These are phyloP conservation scores for Danio jaintianensis DNA, from an alignment of 2,797 vertebrate genomes.

Conservation along the genomic window DNA sequence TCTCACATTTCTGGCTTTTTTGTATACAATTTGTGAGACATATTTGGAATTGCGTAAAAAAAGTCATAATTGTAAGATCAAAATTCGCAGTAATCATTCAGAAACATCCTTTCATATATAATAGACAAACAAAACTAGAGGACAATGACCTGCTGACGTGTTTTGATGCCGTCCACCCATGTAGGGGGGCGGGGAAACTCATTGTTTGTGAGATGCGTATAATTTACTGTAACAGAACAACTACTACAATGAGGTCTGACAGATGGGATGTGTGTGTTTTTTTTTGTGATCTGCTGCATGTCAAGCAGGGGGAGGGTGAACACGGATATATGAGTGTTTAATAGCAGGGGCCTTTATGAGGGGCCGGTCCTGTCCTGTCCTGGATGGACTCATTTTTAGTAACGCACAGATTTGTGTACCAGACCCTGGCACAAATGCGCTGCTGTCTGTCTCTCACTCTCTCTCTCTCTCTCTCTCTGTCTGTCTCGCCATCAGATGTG, in stretches of 20 bases:
- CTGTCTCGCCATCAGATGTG: not conserved
- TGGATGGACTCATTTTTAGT: constrained; percentile 3
- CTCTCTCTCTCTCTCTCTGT: not conserved
- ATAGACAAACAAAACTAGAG: constrained; percentile 31
- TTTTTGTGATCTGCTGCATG: constrained; percentile 18
- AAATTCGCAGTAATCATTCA: no score
- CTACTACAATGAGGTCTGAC: constrained; percentile 31
- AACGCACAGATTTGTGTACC: not conserved
- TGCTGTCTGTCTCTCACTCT: not conserved
- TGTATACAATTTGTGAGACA: no score
- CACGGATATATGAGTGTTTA: constrained; percentile 26
- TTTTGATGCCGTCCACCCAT: not conserved
- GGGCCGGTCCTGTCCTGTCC: constrained; percentile 9
- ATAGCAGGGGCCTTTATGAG: constrained; percentile 39
- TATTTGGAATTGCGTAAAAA: no score
- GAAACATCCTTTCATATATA: not conserved
- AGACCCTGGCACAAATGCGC: constrained; percentile 16
- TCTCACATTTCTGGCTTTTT: no score
- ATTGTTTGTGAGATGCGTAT: constrained; percentile 29
- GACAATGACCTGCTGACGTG: constrained; percentile 7
- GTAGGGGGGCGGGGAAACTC: not conserved
- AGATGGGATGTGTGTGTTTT: constrained; percentile 48
- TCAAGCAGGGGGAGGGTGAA: constrained; percentile 35
- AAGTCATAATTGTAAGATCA: no score
- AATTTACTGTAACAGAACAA: constrained; percentile 46